Conservation (phyloP, 2,797 vertebrate genomes). For the Gadopsis bispinosus region DNA sequence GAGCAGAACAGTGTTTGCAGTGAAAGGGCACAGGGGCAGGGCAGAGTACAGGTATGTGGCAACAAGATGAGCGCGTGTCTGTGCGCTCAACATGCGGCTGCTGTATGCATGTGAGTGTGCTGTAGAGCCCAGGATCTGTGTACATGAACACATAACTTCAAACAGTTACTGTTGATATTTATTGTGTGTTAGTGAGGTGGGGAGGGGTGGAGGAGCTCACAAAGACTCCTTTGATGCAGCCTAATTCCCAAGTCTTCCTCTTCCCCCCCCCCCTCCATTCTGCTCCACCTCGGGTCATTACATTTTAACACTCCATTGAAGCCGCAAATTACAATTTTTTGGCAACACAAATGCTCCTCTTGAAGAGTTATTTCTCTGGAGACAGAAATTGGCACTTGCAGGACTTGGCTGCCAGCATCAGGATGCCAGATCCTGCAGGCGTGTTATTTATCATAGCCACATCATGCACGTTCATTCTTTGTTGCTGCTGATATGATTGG, state of each 20-base stretch:
- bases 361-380: conserved; percentile 70
- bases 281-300: conserved; percentile 78
- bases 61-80: conserved; percentile 47
- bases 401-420: conserved; percentile 40
- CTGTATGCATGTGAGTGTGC: background rate
- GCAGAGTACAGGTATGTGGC: conserved; percentile 27
- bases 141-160: conserved; percentile 14
- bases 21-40: conserved; percentile 31
- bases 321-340: conserved; percentile 80
- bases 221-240: conserved; percentile 54
- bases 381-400: conserved; percentile 72
- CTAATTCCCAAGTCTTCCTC: conserved; percentile 64
- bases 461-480: conserved; percentile 27
- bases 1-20: conserved; percentile 22
- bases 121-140: background rate
- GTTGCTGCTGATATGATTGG: conserved; percentile 1
- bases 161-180: conserved; percentile 47
- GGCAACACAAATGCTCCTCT: conserved; percentile 69
- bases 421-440: conserved; percentile 51
- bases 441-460: conserved; percentile 31
- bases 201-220: conserved; percentile 40
- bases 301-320: conserved; percentile 79
- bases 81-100: conserved; percentile 15
- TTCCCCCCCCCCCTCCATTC: conserved; percentile 1
- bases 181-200: conserved; percentile 35